Evolutionary conservation across 1,140 invertebrate genomes (phyloP), one percentile per base, ranked within the genome.

Genomic region (Hetaerina americana): DNA sequence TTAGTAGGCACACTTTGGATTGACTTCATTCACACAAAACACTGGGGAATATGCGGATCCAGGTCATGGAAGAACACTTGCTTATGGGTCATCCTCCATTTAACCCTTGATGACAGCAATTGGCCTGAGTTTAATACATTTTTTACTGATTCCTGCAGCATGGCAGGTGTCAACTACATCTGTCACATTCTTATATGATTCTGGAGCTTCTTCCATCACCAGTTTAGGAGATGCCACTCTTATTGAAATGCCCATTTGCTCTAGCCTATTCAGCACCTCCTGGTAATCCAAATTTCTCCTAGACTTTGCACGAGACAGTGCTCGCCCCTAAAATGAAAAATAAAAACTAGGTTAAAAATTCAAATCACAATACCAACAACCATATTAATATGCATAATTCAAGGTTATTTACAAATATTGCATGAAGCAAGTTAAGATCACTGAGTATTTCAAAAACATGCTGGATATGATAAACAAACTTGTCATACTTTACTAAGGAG

Each of bases 81-180:
- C n/a, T n/a, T n/a, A n/a, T n/a, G n/a, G n/a, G n/a, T n/a, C n/a
- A n/a, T n/a, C n/a, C n/a, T n/a, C n/a, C n/a, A n/a, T 57, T 89
- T 83, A 94, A 74, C 98, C 98, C 84, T 99, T 99, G 74, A 99
- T 99, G 26, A 99, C 98, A 66, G 96, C 98, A 79, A 99, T 97
- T 1, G 98, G 98, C 77, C 95, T 85, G 74, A 99, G 84, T 85
- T 99, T 99, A 26, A 99, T 92, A 79, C 93, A 92, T 80, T 99
- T 99, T 78, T 96, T 95, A 77, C 95, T 98, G 26, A 99, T 99
- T 27, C 97, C 97, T 72, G 95, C 97, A 66, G 88, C 89, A 81
- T 99, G 95, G 80, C 98, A 99, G 5, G 98, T 99, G 81, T 99
- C 88, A 0, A 99, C 98, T 66, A 99, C 98, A 85, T 99, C 97